Base-by-base conservation (phyloP, 2,888 invertebrate species). In the Parelbella ahira region DNA sequence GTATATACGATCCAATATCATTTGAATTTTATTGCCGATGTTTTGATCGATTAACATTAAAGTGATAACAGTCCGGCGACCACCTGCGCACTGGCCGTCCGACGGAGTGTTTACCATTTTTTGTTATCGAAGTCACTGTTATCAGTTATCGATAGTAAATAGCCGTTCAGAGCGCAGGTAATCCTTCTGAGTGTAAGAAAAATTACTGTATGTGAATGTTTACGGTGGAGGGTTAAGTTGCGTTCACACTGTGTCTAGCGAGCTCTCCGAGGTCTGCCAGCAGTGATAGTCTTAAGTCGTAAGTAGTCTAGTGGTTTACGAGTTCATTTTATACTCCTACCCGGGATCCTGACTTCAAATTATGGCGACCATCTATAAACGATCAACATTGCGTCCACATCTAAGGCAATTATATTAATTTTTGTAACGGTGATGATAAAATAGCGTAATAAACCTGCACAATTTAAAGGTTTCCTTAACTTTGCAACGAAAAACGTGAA, bases 1-100 rank as follows among this genome's bases (percentile, higher is more conserved):
- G 68, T 69, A 65, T 54, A 65, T 66, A 63, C 73, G 68, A 67
- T 68, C 63, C 44, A 71, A 63, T 53, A 58, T 62, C 80, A 82
- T 78, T 68, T 34, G 34, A 34, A 13, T 21, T 41, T 30, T 23
- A 11, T 34, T 34, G 24, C 23, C 15, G 20, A n/a, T 7, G 4
- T 6, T 2, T 18, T 13, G 18, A 12, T 12, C 2, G 18, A 44
- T 43, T 39, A 30, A 60, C 60, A 67, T 58, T 58, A 44, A 48
- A 50, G 74, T 70, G 63, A 53, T 48, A 41, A 38, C 44, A 44
- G 42, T 37, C 28, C 54, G 56, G 50, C 46, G 42, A 54, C 48
- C 13, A 20, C 13, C 32, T 13, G 20, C 12, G n/a, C 19, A 27
- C 41, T 41, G 33, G 3, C 4, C 10, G n/a, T n/a, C 21, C 15